These are phyloP conservation scores for Sander lucioperca DNA, from an alignment of 2,113 vertebrate genomes.

Conservation along the genomic window DNA sequence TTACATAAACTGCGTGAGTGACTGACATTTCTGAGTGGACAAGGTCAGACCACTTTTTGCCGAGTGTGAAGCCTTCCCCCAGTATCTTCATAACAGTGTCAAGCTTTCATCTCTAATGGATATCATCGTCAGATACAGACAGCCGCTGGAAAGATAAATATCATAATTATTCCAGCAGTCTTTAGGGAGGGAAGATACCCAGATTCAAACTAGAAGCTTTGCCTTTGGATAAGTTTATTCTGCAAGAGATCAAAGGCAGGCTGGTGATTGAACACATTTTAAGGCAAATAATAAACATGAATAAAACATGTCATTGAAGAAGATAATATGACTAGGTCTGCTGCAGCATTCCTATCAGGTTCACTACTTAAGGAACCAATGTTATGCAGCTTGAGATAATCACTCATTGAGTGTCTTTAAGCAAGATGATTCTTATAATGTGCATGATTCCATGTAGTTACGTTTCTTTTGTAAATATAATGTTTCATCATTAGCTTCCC, in stretches of 20 bases:
- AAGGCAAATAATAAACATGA: constrained; percentile 78
- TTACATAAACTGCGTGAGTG: constrained; percentile 11
- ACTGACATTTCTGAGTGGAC: constrained; percentile 35
- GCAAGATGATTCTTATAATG: constrained; percentile 38
- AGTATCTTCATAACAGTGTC: constrained; percentile 35
- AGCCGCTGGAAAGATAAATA: constrained; percentile 75
- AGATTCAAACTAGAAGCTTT: constrained; percentile 60
- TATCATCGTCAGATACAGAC: constrained; percentile 64
- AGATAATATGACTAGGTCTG: constrained; percentile 44
- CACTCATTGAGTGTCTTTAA: constrained; percentile 17
- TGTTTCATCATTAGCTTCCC: constrained; percentile 44
- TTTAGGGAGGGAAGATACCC: constrained; percentile 60
- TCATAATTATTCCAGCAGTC: constrained; percentile 78
- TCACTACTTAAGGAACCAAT: constrained; percentile 19
- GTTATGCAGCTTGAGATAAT: constrained; percentile 34
- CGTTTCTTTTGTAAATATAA: constrained; percentile 16
- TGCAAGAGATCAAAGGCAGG: constrained; percentile 72
- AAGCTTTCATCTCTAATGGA: constrained; percentile 73
- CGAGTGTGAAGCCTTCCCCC: constrained; percentile 9
- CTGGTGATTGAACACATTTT: constrained; percentile 73
- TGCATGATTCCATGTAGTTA: constrained; percentile 10
- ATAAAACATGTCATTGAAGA: constrained; percentile 77
- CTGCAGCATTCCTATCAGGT: constrained; percentile 38
- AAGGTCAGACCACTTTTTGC: constrained; percentile 38
- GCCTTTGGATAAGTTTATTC: constrained; percentile 73